Evolutionary conservation across 2,888 invertebrate species (phyloP).

Genomic region (Oeneis ivallda): DNA sequence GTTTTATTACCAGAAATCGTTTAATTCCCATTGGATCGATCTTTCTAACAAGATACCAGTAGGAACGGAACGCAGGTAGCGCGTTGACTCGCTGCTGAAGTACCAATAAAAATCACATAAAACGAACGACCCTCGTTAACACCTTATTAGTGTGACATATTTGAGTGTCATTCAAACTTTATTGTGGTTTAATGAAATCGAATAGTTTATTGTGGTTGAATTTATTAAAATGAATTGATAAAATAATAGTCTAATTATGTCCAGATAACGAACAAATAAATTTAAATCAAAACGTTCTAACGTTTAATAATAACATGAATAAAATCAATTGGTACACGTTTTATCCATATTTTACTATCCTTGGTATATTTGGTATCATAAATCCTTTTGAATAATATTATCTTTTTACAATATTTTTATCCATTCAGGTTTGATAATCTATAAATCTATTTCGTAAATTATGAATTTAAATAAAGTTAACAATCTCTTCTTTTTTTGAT

Average conservation of each 20-base stretch:
- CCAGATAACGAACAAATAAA: conserved; percentile 9
- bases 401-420: too few species aligned
- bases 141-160: conserved; percentile 74
- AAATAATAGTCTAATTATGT: background rate
- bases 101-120: conserved; percentile 77
- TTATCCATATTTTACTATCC: too few species aligned
- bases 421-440: too few species aligned
- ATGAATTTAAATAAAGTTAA: too few species aligned
- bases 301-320: background rate
- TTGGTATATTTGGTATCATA: too few species aligned
- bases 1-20: conserved; percentile 4
- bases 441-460: too few species aligned
- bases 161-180: conserved; percentile 68
- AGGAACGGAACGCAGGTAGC: conserved; percentile 63
- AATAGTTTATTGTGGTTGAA: conserved; percentile 4
- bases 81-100: conserved; percentile 54
- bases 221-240: conserved; percentile 20
- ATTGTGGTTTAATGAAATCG: conserved; percentile 43
- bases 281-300: background rate
- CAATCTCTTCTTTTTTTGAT: too few species aligned
- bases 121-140: conserved; percentile 76
- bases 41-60: conserved; percentile 62
- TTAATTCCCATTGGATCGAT: conserved; percentile 8
- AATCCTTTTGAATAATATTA: too few species aligned
- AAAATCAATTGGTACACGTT: background rate